These are phyloP conservation scores for Meganola albula DNA, from an alignment of 2,888 invertebrate species.

Conservation along the genomic window DNA sequence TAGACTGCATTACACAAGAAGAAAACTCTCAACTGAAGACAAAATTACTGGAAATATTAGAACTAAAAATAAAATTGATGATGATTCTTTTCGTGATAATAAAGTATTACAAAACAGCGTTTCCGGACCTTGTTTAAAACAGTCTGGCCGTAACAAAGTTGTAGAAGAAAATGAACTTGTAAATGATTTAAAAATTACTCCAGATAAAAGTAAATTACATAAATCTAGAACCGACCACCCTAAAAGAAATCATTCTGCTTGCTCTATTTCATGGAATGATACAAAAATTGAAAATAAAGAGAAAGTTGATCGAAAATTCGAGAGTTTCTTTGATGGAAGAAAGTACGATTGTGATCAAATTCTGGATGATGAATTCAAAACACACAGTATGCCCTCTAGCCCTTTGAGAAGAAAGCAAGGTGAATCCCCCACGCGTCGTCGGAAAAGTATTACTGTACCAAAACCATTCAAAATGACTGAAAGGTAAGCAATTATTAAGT, in stretches of 20 bases:
- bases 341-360: conserved; percentile 30
- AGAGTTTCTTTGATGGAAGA: conserved; percentile 53
- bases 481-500: too few species aligned
- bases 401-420: conserved; percentile 61
- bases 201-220: conserved; percentile 37
- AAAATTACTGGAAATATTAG: conserved; percentile 30
- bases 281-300: conserved; percentile 48
- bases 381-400: conserved; percentile 79
- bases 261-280: conserved; percentile 72
- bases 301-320: conserved; percentile 59
- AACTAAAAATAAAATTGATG: conserved; percentile 24
- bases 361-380: conserved; percentile 52
- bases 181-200: conserved; percentile 33
- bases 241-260: conserved; percentile 63
- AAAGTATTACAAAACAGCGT: conserved; percentile 21
- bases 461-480: conserved; percentile 84
- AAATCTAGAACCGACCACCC: conserved; percentile 44
- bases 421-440: conserved; percentile 43
- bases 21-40: conserved; percentile 18
- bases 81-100: conserved; percentile 14
- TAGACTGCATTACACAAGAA: conserved; percentile 14
- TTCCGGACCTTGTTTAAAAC: conserved; percentile 36
- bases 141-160: conserved; percentile 29
- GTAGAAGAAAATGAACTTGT: conserved; percentile 24
- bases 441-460: conserved; percentile 76